Evolutionary conservation across 2,888 invertebrate genomes (phyloP), one percentile per base, ranked within the genome.

Genomic region (Microplitis manilae): DNA sequence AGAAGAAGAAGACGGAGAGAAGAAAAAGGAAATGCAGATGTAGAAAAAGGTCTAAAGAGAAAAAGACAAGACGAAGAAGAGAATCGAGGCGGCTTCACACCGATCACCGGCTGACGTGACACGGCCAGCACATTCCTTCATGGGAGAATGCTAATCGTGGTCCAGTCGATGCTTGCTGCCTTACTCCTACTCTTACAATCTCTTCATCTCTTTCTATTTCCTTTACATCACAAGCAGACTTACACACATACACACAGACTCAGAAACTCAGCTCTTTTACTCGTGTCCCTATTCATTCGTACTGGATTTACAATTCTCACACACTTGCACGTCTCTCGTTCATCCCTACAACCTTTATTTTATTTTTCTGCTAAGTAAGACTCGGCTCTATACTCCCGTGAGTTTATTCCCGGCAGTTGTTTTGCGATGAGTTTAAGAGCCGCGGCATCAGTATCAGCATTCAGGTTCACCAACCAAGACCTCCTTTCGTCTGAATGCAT

Each of bases 131-230:
- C 87, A 87, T 87, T 87, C 86, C 86, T 87, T 85, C 85, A 84
- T 86, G 86, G 84, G 85, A 86, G 87, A 85, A 87, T 87, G 86
- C 86, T 86, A 86, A 86, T 87, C 86, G 85, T 83, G 85, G 84
- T 84, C 84, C 85, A 83, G 85, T 82, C 84, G 84, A 83, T 84
- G 84, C 80, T 84, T 83, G 82, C 85, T 83, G 84, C 83, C 83
- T 50, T 13, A 50, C 41, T 84, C 83, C 83, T 83, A 80, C 81
- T 78, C 79, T 73, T 79, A 41, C 80, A 75, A 79, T 79, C 79
- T 79, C 78, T 74, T 77, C 79, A 76, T 68, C 75, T 79, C 74
- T 75, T 79, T 70, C 78, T 76, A 70, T 73, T 13, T 76, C 64
- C 72, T 68, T 62, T 75, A 77, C 79, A 79, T 75, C 81, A 76